Evolutionary conservation across 2,113 vertebrate genomes (phyloP), one percentile per base, ranked within the genome.

Genomic region (Strigops habroptila): DNA sequence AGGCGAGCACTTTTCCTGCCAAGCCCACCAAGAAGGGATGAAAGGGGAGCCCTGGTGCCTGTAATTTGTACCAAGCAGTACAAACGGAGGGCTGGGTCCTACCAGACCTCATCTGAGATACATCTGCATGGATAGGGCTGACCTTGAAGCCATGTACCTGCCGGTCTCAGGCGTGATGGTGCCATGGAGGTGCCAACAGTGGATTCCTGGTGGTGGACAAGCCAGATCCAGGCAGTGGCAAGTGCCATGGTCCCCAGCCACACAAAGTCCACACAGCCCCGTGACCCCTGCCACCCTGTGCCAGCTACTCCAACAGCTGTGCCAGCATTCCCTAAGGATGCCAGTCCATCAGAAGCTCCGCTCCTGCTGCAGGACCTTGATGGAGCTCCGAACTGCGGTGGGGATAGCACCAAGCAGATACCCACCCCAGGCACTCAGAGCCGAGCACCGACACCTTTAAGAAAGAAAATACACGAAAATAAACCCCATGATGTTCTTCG

Each of bases 11-110:
- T 95, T 91, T 59, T 23, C 60, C 89, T 97, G 94, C 93, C 96
- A 96, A 97, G 95, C 89, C 95, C 96, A 95, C 93, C 96, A 96
- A 67, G 95, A 94, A 97, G 96, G 88, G 91, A 91, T 92, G 83
- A 91, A 92, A 86, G 59, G 30, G 25, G 69, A 95, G 86, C 83
- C 62, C 62, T 78, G 69, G 33, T 31, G 57, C 17, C 77, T 90
- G 90, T 22, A 35, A 69, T 78, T 69, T 35, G 31, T 51, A 86
- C 76, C 30, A 30, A 85, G 73, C 68, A 39, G 55, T 14, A 39
- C 12, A 77, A 92, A 74, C 3, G 43, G 41, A 96, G 83, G 10
- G 23, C 13, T 82, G 81, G 60, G 33, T 60, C 65, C 78, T 60
- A 91, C 39, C 86, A 78, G 48, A 5, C 81, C 79, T 48, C 90